A percentile compares a stretch with the other conserved stretches of the same genome.
phyloP scores from a whole-genome alignment of 1,140 invertebrate species.

The Brachionus koreanus region DNA sequence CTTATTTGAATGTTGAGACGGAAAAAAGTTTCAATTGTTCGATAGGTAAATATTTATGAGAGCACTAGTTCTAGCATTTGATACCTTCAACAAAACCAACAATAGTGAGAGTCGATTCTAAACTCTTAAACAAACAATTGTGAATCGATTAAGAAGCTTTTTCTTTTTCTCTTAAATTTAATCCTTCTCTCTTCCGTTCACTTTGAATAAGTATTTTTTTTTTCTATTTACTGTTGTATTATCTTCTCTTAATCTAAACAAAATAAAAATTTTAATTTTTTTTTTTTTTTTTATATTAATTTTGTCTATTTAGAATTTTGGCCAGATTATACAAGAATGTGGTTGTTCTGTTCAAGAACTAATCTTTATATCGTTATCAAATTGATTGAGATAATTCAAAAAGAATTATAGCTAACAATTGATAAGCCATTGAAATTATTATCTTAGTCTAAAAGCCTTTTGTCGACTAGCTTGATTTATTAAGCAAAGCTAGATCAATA shows the following conservation, averaged over 20 bases:
- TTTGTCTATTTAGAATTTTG: not conserved
- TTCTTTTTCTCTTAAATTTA: not conserved
- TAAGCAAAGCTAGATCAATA: not conserved
- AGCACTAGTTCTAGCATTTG: conserved; percentile 31
- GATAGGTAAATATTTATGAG: conserved; percentile 34
- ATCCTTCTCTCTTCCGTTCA: not conserved
- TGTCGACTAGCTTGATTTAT: conserved; percentile 1
- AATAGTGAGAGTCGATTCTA: not conserved
- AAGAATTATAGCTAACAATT: not conserved
- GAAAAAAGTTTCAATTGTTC: not conserved
- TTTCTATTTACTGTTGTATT: not conserved
- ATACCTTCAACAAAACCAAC: not conserved
- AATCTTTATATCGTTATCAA: not conserved
- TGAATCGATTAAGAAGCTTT: conserved; percentile 15
- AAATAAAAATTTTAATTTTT: not conserved
- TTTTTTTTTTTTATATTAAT: not conserved
- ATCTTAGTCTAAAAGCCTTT: not conserved
- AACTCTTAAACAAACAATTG: conserved; percentile 28
- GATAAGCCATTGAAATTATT: not conserved
- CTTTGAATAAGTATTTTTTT: not conserved
- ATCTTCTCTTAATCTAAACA: not conserved
- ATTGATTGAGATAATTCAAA: not conserved
- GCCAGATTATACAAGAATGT: not conserved
- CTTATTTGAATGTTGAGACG: not conserved
- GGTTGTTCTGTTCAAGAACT: not conserved